Percentiles rank a stretch among this genome's conserved stretches.
Conservation (phyloP, 2,797 vertebrate genomes). For the Phoeniculus purpureus region DNA sequence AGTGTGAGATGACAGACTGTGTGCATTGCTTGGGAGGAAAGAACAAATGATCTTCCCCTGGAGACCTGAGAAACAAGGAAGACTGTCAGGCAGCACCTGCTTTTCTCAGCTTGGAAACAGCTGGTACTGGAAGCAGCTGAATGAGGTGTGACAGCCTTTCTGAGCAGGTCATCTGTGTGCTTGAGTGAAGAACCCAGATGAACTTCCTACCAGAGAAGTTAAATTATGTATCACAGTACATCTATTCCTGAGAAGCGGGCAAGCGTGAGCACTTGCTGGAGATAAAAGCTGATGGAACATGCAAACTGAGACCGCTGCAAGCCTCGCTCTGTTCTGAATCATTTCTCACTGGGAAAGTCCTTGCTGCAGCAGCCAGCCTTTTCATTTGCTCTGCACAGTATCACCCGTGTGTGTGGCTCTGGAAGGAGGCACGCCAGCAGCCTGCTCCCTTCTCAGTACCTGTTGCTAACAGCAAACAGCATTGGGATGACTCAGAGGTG, state of each 20-base stretch:
- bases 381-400: not conserved
- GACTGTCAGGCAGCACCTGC: not conserved
- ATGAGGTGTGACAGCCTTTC: not conserved
- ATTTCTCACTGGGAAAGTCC: not conserved
- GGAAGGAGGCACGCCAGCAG: not conserved
- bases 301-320: not conserved
- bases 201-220: not conserved
- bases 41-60: not conserved
- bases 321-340: not conserved
- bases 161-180: not conserved
- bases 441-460: not conserved
- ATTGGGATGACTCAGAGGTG: not conserved
- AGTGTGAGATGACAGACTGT: rapidly evolving
- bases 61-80: not conserved
- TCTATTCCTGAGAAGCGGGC: not conserved
- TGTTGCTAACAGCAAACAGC: not conserved
- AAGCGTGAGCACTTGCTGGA: not conserved
- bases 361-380: not conserved
- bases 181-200: not conserved
- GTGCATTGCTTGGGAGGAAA: not conserved
- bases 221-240: not conserved
- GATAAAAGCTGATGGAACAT: not conserved
- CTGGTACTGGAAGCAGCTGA: not conserved
- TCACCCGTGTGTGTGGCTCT: not conserved
- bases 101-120: not conserved